Evolutionary conservation across 2,113 vertebrate genomes (phyloP).

Genomic region (Eleginops maclovinus): DNA sequence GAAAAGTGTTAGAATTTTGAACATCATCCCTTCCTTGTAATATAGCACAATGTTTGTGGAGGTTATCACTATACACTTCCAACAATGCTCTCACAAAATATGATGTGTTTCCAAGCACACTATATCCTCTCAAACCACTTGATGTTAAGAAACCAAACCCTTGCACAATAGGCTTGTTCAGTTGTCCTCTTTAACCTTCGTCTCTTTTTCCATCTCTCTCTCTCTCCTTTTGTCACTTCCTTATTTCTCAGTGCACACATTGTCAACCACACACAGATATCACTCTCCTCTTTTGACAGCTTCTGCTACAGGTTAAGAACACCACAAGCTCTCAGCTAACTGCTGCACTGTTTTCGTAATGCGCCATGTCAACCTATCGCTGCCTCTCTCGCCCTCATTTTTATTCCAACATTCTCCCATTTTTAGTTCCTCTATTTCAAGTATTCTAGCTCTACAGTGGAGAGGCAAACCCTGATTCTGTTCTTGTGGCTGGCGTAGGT

Average conservation of each 20-base stretch:
- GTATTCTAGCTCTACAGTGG: neutral
- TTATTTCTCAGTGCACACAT: slow-evolving; percentile 12
- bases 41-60: neutral
- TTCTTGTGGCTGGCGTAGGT: neutral
- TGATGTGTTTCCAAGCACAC: slow-evolving; percentile 12
- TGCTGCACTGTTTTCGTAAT: neutral
- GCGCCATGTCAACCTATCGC: neutral
- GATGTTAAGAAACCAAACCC: neutral
- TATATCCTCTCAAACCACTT: neutral
- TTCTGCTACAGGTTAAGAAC: slow-evolving; percentile 25
- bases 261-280: slow-evolving; percentile 26
- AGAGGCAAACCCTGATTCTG: neutral
- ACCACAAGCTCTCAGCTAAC: slow-evolving; percentile 24
- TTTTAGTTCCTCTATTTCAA: neutral
- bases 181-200: neutral
- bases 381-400: neutral
- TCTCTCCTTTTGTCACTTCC: neutral
- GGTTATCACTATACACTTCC: slow-evolving; percentile 17
- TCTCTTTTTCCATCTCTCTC: neutral
- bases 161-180: neutral
- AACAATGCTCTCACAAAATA: neutral
- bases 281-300: slow-evolving; percentile 21
- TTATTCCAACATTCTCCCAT: neutral
- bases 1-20: neutral
- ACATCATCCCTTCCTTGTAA: neutral